Conservation (phyloP, 2,888 invertebrate species). For the Eledone cirrhosa region DNA sequence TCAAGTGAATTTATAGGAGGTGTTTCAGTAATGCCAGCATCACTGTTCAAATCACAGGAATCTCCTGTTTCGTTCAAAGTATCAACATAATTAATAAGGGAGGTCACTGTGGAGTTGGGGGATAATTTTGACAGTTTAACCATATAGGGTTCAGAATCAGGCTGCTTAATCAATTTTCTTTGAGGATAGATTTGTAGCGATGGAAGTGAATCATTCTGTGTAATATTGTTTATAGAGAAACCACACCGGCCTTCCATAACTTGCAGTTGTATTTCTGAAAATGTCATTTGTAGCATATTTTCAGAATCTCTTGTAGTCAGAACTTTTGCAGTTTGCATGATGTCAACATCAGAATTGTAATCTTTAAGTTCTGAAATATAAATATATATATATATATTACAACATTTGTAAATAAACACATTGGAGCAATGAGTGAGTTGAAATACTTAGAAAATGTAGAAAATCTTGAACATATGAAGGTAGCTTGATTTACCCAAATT, state of each 20-base stretch:
- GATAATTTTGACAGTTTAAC: not conserved
- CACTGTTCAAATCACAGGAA: not conserved
- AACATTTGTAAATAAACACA: no score
- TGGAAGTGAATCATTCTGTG: not conserved
- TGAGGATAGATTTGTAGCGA: not conserved
- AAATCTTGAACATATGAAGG: no score
- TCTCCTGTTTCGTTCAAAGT: not conserved
- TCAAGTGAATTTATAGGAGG: not conserved
- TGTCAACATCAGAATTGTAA: not conserved
- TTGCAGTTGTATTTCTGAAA: not conserved
- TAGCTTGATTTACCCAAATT: no score
- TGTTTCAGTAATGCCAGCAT: not conserved
- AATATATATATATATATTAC: no score
- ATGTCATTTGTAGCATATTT: not conserved
- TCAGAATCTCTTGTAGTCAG: not conserved
- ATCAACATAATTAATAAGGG: not conserved
- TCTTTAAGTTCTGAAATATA: no score
- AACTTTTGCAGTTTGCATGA: not conserved
- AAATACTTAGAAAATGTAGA: no score
- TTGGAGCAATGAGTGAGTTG: no score
- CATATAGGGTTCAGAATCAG: not conserved
- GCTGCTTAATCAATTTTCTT: not conserved
- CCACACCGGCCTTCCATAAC: constrained; percentile 17
- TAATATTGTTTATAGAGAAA: not conserved
- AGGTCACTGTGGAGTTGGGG: not conserved